Evolutionary conservation across 1,140 invertebrate genomes (phyloP).

Genomic region (Cecropterus lyciades): DNA sequence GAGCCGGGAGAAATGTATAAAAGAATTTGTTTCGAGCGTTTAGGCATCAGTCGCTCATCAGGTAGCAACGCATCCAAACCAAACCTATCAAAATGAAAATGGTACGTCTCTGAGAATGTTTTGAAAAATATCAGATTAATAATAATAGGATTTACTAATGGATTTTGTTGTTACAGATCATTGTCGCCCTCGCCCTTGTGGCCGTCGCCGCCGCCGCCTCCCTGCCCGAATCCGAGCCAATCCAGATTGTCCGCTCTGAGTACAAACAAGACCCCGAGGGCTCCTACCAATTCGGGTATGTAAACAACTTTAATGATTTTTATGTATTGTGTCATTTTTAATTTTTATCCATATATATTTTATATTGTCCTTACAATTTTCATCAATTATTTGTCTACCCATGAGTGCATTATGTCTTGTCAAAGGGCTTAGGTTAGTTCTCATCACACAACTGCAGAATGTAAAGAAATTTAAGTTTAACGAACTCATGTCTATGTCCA

Average conservation of each 20-base stretch:
- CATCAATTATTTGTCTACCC: no score
- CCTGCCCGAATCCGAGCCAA: slow-evolving; percentile 38
- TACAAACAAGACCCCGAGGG: slow-evolving; percentile 67
- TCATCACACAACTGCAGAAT: no score
- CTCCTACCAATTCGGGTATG: slow-evolving; percentile 63
- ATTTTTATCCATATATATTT: background rate
- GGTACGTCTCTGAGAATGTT: slow-evolving; percentile 52
- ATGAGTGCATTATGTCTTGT: no score
- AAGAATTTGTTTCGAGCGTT: slow-evolving; percentile 65
- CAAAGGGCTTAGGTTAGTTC: no score
- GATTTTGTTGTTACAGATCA: slow-evolving; percentile 55
- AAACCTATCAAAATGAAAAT: slow-evolving; percentile 74
- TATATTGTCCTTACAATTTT: slow-evolving; percentile 9
- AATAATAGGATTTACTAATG: slow-evolving; percentile 1
- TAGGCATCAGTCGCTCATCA: slow-evolving; percentile 73
- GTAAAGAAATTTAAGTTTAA: no score
- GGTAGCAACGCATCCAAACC: slow-evolving; percentile 57
- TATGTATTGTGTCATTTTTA: background rate
- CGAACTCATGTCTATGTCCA: no score
- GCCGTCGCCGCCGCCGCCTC: slow-evolving; percentile 57
- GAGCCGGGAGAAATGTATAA: slow-evolving; percentile 76
- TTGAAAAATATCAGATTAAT: slow-evolving; percentile 1
- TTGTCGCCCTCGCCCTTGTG: slow-evolving; percentile 72
- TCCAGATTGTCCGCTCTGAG: slow-evolving; percentile 65
- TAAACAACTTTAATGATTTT: slow-evolving; percentile 6